Percentiles rank a stretch among this genome's conserved stretches.
These are phyloP conservation scores for Camponotus floridanus DNA, from an alignment of 1,140 invertebrate species.

Conservation along the genomic window DNA sequence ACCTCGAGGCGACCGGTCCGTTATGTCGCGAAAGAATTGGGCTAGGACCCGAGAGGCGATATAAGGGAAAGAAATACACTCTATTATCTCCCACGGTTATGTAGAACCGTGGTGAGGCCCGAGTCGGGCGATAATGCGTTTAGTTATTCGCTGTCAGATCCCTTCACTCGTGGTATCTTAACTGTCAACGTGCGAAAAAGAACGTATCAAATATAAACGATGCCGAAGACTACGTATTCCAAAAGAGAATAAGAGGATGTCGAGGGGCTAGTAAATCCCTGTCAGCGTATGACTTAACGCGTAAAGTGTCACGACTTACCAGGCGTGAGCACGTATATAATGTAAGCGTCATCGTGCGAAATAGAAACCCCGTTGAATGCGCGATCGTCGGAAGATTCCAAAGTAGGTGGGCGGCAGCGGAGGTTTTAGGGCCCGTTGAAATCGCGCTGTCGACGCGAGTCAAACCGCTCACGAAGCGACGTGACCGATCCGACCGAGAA, in stretches of 20 bases:
- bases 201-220: constrained; percentile 16
- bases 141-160: constrained; percentile 24
- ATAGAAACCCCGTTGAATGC: constrained; percentile 37
- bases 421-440: constrained; percentile 16
- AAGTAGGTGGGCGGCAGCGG: constrained; percentile 14
- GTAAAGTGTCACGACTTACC: constrained; percentile 36
- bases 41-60: constrained; percentile 1
- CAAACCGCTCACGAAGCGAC: constrained; percentile 11
- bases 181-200: constrained; percentile 4
- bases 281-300: constrained; percentile 48
- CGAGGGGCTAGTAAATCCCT: constrained; percentile 50
- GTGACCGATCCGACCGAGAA: constrained; percentile 18
- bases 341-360: constrained; percentile 37
- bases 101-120: constrained; percentile 1
- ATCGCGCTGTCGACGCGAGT: constrained; percentile 37
- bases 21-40: constrained; percentile 32
- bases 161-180: neutral
- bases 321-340: constrained; percentile 19
- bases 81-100: constrained; percentile 3
- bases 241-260: constrained; percentile 38
- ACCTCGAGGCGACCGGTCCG: constrained; percentile 45
- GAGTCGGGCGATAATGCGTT: constrained; percentile 26
- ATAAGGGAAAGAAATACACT: neutral
- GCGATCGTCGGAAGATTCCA: constrained; percentile 7
- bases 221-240: constrained; percentile 15